Percentiles rank a stretch among this genome's conserved stretches.
Evolutionary conservation across 2,113 vertebrate species (phyloP).

Genomic region (Cavia aperea): DNA sequence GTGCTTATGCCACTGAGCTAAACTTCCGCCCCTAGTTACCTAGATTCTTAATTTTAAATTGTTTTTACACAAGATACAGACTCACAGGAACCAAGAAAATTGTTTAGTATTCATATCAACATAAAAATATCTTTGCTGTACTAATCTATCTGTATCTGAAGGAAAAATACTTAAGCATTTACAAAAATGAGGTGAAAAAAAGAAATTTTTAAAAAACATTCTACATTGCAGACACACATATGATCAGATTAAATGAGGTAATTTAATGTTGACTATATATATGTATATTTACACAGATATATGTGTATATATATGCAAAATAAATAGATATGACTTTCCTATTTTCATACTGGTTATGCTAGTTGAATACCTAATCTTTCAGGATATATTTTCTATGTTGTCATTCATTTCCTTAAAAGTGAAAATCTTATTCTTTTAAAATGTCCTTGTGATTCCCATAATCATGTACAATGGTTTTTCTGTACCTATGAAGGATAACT

Average conservation of each 20-base stretch:
- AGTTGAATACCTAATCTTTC: background rate
- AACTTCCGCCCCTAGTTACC: background rate
- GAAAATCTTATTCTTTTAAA: slow-evolving; percentile 11
- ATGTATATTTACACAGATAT: too few species aligned
- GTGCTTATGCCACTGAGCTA: too few species aligned
- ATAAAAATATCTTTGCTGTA: background rate
- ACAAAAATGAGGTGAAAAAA: background rate
- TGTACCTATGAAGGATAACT: background rate
- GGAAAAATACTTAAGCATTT: background rate
- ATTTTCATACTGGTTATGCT: background rate
- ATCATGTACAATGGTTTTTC: background rate
- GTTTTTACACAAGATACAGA: background rate
- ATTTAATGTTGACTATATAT: too few species aligned
- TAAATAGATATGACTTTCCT: background rate
- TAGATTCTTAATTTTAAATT: slow-evolving; percentile 45
- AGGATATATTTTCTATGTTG: background rate
- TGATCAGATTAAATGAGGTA: background rate
- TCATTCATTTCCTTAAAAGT: background rate
- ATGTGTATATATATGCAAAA: background rate
- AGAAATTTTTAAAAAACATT: background rate
- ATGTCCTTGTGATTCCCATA: background rate
- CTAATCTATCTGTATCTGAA: background rate
- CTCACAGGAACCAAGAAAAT: background rate
- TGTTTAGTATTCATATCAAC: slow-evolving; percentile 17
- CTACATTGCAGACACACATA: background rate